These are phyloP conservation scores for Achroia grisella DNA, from an alignment of 1,140 invertebrate species.

Conservation along the genomic window DNA sequence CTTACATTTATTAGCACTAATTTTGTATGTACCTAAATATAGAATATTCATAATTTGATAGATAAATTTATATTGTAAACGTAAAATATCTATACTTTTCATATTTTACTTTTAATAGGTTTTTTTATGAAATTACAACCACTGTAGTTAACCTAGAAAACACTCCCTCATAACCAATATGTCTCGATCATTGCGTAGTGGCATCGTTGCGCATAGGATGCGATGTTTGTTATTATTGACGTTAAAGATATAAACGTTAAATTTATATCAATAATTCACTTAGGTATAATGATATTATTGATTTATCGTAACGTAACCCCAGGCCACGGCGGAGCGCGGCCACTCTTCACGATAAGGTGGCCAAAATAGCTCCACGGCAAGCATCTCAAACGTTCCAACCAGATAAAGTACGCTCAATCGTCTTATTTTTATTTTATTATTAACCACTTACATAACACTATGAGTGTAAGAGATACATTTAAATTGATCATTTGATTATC, in stretches of 20 bases:
- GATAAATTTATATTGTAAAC: too few species aligned
- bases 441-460: slow-evolving; percentile 6
- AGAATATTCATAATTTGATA: too few species aligned
- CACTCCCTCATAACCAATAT: too few species aligned
- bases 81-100: too few species aligned
- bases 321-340: slow-evolving; percentile 37
- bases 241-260: slow-evolving; percentile 6
- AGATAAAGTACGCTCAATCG: slow-evolving; percentile 41
- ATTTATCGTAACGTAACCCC: slow-evolving; percentile 54
- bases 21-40: too few species aligned
- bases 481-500: too few species aligned
- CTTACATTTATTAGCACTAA: too few species aligned
- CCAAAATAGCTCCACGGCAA: slow-evolving; percentile 57
- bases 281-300: slow-evolving; percentile 50
- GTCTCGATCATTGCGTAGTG: too few species aligned
- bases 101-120: too few species aligned
- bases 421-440: slow-evolving; percentile 34
- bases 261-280: slow-evolving; percentile 42
- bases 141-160: too few species aligned
- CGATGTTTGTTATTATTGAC: slow-evolving; percentile 8
- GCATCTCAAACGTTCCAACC: slow-evolving; percentile 39
- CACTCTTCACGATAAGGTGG: slow-evolving; percentile 51
- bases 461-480: too few species aligned
- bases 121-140: too few species aligned
- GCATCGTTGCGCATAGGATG: neutral